These are phyloP conservation scores for Rambutsinella grinnellia DNA, from an alignment of 2,888 invertebrate species.

Conservation along the genomic window DNA sequence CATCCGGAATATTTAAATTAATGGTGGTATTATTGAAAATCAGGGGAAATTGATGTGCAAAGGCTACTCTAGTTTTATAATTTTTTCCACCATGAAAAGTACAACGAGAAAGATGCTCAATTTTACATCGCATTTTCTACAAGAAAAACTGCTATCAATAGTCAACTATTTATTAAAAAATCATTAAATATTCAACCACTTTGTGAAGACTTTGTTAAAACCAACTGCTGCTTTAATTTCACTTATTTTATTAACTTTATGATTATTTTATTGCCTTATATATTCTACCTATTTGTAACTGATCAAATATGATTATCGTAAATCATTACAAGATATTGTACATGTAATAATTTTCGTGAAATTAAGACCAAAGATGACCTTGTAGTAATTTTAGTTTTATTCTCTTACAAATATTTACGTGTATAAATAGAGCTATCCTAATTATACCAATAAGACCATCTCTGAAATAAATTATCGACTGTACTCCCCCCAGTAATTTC, in stretches of 20 bases:
- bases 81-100: background rate
- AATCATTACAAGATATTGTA: background rate
- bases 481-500: conserved; percentile 6
- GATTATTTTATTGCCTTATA: background rate
- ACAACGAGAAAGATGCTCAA: too few species aligned
- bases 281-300: background rate
- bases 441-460: too few species aligned
- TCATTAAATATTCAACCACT: background rate
- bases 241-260: too few species aligned
- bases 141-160: too few species aligned
- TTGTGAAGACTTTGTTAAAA: background rate
- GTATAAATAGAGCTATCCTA: too few species aligned
- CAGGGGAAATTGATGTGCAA: background rate
- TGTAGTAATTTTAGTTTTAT: background rate
- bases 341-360: background rate
- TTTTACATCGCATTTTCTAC: too few species aligned
- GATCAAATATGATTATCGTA: background rate
- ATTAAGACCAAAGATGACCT: background rate
- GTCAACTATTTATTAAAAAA: too few species aligned
- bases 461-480: background rate
- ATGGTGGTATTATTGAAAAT: background rate
- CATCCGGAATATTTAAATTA: background rate
- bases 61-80: background rate
- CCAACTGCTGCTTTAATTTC: too few species aligned
- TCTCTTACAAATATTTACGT: background rate